Percentiles rank a stretch among this genome's conserved stretches.
phyloP scores from a whole-genome alignment of 2,888 invertebrate species.

The Tetragonula carbonaria region DNA sequence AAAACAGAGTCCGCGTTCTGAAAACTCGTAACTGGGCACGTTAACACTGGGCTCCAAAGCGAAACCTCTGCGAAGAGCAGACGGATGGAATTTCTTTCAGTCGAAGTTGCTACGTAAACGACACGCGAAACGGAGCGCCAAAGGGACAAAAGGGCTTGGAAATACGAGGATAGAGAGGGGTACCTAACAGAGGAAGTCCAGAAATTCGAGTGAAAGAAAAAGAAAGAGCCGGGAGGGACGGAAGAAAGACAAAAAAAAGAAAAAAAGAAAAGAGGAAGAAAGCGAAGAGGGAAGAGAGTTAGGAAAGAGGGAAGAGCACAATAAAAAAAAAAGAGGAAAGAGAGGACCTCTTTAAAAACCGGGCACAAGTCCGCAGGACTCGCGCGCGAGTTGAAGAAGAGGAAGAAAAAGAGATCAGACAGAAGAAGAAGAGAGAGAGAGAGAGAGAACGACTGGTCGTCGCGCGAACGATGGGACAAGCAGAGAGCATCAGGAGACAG shows the following conservation, averaged over 20 bases:
- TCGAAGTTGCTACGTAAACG: constrained; percentile 9
- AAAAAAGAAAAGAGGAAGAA: neutral
- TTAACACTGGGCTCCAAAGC: neutral
- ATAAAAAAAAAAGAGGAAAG: constrained; percentile 22
- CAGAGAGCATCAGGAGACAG: constrained; percentile 58
- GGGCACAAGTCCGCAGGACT: constrained; percentile 11
- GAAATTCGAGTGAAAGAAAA: neutral
- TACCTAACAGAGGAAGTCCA: neutral
- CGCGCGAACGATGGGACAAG: constrained; percentile 13
- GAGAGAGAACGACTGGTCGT: constrained; percentile 7
- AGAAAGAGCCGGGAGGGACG: neutral
- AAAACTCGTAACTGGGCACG: neutral
- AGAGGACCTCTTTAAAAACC: constrained; percentile 40
- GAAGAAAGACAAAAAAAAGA: neutral
- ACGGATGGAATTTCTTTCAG: neutral
- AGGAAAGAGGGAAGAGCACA: constrained; percentile 7
- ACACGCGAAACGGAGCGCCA: neutral
- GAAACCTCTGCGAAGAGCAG: neutral
- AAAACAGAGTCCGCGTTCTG: neutral
- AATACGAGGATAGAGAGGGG: neutral
- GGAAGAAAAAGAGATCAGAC: too few species aligned
- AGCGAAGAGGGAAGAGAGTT: neutral
- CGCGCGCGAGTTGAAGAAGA: constrained; percentile 2
- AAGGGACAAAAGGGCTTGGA: constrained; percentile 5
- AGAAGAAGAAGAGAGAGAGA: neutral